Conservation (phyloP, 2,888 invertebrate genomes). For the Macrosoma leucophasiata region DNA sequence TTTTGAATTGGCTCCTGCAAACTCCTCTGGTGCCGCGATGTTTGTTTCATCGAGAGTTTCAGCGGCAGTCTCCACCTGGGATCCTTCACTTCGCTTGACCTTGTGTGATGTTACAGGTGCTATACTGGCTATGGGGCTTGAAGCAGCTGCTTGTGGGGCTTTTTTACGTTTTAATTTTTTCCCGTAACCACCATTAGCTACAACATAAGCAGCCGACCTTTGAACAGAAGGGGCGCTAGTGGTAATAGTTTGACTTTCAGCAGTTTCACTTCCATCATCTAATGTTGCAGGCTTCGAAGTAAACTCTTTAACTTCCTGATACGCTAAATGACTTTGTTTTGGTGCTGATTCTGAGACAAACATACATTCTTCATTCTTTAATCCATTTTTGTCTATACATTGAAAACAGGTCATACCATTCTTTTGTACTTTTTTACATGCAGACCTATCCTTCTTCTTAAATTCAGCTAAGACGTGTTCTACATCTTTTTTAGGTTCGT, state of each 20-base stretch:
- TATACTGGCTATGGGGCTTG: slow-evolving; percentile 34
- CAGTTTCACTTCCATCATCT: slow-evolving; percentile 47
- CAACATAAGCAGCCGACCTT: slow-evolving; percentile 59
- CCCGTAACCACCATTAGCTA: slow-evolving; percentile 49
- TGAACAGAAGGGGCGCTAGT: slow-evolving; percentile 48
- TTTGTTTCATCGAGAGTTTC: slow-evolving; percentile 51
- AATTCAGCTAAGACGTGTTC: slow-evolving; percentile 84
- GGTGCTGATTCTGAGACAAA: slow-evolving; percentile 82
- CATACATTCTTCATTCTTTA: slow-evolving; percentile 87
- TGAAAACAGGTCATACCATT: slow-evolving; percentile 86
- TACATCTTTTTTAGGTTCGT: slow-evolving; percentile 78
- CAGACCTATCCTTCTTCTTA: slow-evolving; percentile 81
- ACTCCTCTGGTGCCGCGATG: slow-evolving; percentile 66
- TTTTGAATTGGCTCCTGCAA: slow-evolving; percentile 72
- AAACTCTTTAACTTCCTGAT: slow-evolving; percentile 79
- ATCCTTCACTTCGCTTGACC: slow-evolving; percentile 53
- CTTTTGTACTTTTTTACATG: slow-evolving; percentile 82
- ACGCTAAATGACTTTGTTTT: slow-evolving; percentile 78
- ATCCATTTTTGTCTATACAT: slow-evolving; percentile 80
- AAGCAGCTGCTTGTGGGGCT: slow-evolving; percentile 40
- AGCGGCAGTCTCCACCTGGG: slow-evolving; percentile 45
- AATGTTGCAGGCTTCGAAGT: slow-evolving; percentile 63
- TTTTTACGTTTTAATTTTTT: slow-evolving; percentile 65
- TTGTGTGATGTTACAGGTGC: slow-evolving; percentile 32
- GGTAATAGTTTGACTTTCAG: slow-evolving; percentile 58